A percentile compares a stretch with the other conserved stretches of the same genome.
These are phyloP conservation scores for Rhynchomys soricoides DNA, from an alignment of 2,113 vertebrate species.

Conservation along the genomic window DNA sequence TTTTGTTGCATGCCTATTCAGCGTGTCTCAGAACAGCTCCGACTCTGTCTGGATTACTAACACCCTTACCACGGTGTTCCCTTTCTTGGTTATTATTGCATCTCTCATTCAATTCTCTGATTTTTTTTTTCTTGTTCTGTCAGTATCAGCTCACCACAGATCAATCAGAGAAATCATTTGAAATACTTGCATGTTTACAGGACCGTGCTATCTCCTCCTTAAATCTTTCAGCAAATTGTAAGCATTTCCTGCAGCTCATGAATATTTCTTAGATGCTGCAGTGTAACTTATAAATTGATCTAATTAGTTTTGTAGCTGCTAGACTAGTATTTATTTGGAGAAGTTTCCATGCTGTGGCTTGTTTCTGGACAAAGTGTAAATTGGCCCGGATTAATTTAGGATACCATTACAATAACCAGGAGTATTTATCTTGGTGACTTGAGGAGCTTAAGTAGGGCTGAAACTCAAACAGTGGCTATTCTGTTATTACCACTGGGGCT, in stretches of 20 bases:
- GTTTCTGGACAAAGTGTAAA: constrained; percentile 29
- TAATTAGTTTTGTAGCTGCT: constrained; percentile 23
- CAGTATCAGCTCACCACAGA: neutral
- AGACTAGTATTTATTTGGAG: neutral
- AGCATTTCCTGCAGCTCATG: neutral
- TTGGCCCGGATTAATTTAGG: constrained; percentile 16
- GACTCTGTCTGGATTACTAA: neutral
- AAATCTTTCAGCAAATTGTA: neutral
- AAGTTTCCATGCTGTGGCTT: neutral
- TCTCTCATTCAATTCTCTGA: neutral
- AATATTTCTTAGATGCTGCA: constrained; percentile 24
- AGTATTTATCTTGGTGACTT: constrained; percentile 6
- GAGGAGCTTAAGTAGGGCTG: neutral
- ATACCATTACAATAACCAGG: neutral
- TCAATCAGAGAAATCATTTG: neutral
- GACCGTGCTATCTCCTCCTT: neutral
- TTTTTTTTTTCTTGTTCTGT: neutral
- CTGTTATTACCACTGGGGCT: neutral
- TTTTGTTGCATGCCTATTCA: neutral
- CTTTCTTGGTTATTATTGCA: neutral
- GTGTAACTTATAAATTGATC: constrained; percentile 17
- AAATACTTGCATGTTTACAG: neutral
- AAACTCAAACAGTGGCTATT: neutral
- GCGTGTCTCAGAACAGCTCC: neutral
- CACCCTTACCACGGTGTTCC: neutral